phyloP scores from a whole-genome alignment of 2,797 vertebrate genomes.

The Urophycis tenuis region DNA sequence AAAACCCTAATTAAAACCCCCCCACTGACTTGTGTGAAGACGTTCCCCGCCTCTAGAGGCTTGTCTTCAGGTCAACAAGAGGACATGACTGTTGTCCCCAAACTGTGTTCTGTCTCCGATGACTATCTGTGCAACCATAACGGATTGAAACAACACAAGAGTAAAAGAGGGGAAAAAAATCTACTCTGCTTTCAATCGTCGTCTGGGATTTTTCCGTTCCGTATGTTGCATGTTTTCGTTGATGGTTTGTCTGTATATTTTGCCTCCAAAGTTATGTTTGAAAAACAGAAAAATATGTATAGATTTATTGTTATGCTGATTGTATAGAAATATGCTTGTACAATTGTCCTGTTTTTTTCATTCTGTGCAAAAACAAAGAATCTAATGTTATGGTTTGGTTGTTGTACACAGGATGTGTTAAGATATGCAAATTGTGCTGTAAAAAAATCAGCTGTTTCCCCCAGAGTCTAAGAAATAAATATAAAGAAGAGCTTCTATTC shows the following conservation, averaged over 20 bases:
- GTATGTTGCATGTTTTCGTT: constrained; percentile 94
- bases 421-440: constrained; percentile 96
- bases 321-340: constrained; percentile 93
- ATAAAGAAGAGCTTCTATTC: constrained; percentile 79
- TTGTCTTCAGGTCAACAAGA: constrained; percentile 75
- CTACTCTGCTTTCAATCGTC: constrained; percentile 65
- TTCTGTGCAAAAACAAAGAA: constrained; percentile 86
- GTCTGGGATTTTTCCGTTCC: constrained; percentile 84
- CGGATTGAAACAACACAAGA: constrained; percentile 62
- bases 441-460: constrained; percentile 78
- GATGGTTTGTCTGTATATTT: constrained; percentile 83
- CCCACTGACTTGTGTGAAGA: constrained; percentile 22
- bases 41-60: constrained; percentile 45
- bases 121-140: constrained; percentile 68
- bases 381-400: constrained; percentile 92
- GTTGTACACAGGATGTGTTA: constrained; percentile 94
- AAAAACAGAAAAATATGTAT: constrained; percentile 78
- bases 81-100: constrained; percentile 71
- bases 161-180: constrained; percentile 54
- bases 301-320: constrained; percentile 79
- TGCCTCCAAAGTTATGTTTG: constrained; percentile 72
- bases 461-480: constrained; percentile 91
- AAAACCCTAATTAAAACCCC: constrained; percentile 52
- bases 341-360: constrained; percentile 93
- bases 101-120: constrained; percentile 75